phyloP scores from a whole-genome alignment of 2,113 vertebrate genomes.

The Embiotoca jacksoni region DNA sequence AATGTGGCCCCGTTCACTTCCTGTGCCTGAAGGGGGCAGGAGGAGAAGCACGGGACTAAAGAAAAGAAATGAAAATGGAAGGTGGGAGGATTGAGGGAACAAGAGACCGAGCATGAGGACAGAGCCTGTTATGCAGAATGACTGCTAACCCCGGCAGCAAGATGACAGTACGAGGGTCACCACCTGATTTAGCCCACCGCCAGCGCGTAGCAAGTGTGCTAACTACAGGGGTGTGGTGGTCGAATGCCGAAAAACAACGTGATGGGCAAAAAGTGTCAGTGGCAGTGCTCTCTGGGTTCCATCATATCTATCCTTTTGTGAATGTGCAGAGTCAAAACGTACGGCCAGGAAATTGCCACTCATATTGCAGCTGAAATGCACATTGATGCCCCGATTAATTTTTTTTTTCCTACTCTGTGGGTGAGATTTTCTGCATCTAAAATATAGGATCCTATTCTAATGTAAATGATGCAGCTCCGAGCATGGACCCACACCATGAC shows the following conservation, averaged over 20 bases:
- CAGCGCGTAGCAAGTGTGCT: slow-evolving; percentile 1
- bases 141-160: slow-evolving; percentile 16
- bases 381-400: not conserved
- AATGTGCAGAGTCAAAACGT: not conserved
- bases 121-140: slow-evolving; percentile 14
- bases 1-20: slow-evolving; percentile 31
- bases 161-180: slow-evolving; percentile 56
- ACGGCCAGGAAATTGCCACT: not conserved
- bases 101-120: slow-evolving; percentile 13
- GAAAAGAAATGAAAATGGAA: slow-evolving; percentile 35
- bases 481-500: slow-evolving; percentile 34
- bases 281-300: not conserved
- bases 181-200: slow-evolving; percentile 47
- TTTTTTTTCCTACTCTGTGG: not conserved
- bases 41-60: not conserved
- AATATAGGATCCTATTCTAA: slow-evolving; percentile 27
- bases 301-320: not conserved
- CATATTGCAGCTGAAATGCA: not conserved
- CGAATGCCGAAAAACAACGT: not conserved
- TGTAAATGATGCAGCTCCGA: slow-evolving; percentile 34
- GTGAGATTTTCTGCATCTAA: slow-evolving; percentile 27
- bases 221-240: slow-evolving; percentile 65
- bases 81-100: slow-evolving; percentile 7
- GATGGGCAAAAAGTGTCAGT: not conserved
- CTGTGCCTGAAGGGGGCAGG: slow-evolving; percentile 9